These are phyloP conservation scores for Lasioglossum albipes DNA, from an alignment of 1,140 invertebrate species.

Conservation along the genomic window DNA sequence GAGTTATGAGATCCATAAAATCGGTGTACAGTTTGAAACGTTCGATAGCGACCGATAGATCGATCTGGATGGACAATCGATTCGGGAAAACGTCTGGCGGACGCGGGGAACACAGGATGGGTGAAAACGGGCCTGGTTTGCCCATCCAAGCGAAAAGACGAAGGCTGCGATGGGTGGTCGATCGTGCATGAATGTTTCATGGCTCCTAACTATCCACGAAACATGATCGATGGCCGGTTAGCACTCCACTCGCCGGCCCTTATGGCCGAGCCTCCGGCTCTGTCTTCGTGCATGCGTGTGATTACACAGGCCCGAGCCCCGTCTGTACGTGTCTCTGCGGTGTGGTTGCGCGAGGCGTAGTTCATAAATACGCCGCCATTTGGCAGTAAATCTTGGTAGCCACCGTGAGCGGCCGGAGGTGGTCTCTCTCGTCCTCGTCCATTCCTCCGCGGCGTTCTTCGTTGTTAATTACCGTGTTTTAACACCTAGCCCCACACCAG, in stretches of 20 bases:
- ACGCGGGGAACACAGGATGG: too few relatives aligned
- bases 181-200: constrained; percentile 77
- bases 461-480: constrained; percentile 81
- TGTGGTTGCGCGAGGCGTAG: constrained; percentile 66
- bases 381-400: constrained; percentile 78
- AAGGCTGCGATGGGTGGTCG: constrained; percentile 70
- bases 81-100: too few relatives aligned
- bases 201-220: constrained; percentile 76
- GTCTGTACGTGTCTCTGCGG: constrained; percentile 63
- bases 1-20: too few relatives aligned
- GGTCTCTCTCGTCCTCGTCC: constrained; percentile 66
- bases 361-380: constrained; percentile 78
- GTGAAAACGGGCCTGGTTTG: constrained; percentile 17
- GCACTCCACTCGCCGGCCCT: constrained; percentile 69
- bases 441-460: constrained; percentile 67
- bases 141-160: constrained; percentile 43
- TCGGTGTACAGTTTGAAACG: too few relatives aligned
- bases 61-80: too few relatives aligned
- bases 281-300: constrained; percentile 29
- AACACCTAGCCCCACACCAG: constrained; percentile 76
- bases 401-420: constrained; percentile 72
- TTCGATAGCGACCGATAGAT: too few relatives aligned
- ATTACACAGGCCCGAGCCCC: constrained; percentile 29
- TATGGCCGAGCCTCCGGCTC: constrained; percentile 46
- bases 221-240: constrained; percentile 78